Base-by-base conservation (phyloP, 2,797 vertebrate genomes). In the Enteromius viviparus region DNA sequence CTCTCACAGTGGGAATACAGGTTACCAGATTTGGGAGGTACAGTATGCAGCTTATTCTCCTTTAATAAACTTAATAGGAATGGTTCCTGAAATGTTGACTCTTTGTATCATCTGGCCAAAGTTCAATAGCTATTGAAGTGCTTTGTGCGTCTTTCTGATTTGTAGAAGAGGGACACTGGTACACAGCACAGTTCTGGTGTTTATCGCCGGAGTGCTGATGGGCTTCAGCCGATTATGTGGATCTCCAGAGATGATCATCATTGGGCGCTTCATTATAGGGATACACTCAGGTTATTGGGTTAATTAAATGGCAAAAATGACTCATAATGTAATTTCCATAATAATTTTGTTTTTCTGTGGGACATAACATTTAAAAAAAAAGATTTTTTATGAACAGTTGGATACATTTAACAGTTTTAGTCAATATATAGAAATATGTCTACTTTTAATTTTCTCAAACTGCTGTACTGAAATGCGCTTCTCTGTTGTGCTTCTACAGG, bases 11-110 rank as follows among this genome's bases (percentile, higher is more conserved):
- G 4, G 95, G 96, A 69, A 82, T 84, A 64, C 94, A 97, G 23
- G 96, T 97, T 42, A 94, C 96, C 29, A 94, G 32, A 65, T 97
- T 92, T 0, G 96, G 97, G 91, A 96, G 97, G 97, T 97, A 89
- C 82, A 47, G 34, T 60, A 77, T 29, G n/a, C 42, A 32, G 49
- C 26, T 19, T 37, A 26, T 47, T 23, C 12, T 14, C 47, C 6
- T 14, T n/a, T 26, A 60, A 45, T 15, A 15, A 21, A 55, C 21
- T 2, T 9, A 53, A 75, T 55, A 15, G 6, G 1, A 32, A 34
- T 34, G 26, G 45, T 71, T 23, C 49, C 42, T 49, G 42, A 15
- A 49, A 26, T 26, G 6, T 5, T 71, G 32, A 14, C 0, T 70
- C 14, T 11, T 51, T 74, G 26, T 21, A 74, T 29, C 71, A 51